phyloP scores from a whole-genome alignment of 2,113 vertebrate genomes.

The Piprites chloris region DNA sequence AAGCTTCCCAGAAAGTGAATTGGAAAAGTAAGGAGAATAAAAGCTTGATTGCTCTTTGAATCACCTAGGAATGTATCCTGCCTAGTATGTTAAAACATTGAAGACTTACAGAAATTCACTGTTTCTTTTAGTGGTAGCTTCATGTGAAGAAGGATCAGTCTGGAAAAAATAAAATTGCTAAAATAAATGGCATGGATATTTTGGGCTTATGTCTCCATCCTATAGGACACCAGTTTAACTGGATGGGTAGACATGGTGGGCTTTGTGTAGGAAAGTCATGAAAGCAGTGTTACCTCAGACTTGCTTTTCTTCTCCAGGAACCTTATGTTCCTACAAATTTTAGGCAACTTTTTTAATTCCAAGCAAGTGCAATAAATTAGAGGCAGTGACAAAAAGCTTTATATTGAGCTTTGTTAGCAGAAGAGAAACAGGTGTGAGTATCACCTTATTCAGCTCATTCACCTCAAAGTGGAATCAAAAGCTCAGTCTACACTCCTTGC shows the following conservation, averaged over 20 bases:
- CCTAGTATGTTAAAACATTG: neutral
- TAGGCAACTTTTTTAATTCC: neutral
- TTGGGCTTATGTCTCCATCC: neutral
- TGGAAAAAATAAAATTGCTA: neutral
- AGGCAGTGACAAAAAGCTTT: neutral
- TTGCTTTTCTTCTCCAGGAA: neutral
- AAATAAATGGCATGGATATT: neutral
- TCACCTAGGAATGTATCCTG: neutral
- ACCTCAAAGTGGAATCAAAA: neutral
- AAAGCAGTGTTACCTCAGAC: neutral
- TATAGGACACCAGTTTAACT: neutral
- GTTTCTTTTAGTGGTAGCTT: neutral
- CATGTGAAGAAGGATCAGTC: neutral
- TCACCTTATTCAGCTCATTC: neutral
- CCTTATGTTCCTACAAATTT: neutral
- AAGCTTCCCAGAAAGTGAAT: neutral
- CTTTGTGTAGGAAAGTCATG: neutral
- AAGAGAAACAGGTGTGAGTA: neutral
- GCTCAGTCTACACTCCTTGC: neutral
- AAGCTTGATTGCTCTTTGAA: neutral
- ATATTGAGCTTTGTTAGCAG: neutral
- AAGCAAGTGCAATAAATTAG: neutral
- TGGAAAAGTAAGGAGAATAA: neutral
- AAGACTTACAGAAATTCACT: neutral
- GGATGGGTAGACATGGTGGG: neutral